Percentiles rank a stretch among this genome's conserved stretches.
Evolutionary conservation across 2,888 invertebrate species (phyloP).

Genomic region (Aleiodes testaceus): DNA sequence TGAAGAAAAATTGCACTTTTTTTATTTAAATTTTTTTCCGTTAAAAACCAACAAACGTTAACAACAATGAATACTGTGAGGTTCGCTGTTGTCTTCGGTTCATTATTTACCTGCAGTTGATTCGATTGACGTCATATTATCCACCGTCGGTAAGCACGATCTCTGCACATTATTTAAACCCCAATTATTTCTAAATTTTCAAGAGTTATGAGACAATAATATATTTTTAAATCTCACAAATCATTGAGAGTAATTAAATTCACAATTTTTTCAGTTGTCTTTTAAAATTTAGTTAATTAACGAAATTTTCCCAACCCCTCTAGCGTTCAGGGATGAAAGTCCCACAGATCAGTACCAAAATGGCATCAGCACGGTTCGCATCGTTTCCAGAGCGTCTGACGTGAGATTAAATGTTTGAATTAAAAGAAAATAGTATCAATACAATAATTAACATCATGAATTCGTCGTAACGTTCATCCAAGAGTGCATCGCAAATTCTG

Average conservation of each 20-base stretch:
- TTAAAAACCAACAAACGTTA: not conserved
- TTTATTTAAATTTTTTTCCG: not conserved
- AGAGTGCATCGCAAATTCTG: not conserved
- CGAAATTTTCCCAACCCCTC: not conserved
- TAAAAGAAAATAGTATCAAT: not conserved
- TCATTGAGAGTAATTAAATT: too few relatives aligned
- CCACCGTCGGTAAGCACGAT: too few relatives aligned
- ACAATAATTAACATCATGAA: not conserved
- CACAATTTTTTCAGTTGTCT: too few relatives aligned
- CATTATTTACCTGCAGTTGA: not conserved
- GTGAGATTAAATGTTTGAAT: conserved; percentile 13
- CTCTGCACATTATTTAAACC: too few relatives aligned
- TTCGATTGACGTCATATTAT: not conserved
- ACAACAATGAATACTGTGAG: not conserved
- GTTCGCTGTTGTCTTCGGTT: not conserved
- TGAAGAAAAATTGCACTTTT: not conserved
- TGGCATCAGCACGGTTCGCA: conserved; percentile 12
- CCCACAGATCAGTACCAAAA: conserved; percentile 10
- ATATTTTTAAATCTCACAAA: not conserved
- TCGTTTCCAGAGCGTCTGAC: not conserved
- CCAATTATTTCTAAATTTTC: too few relatives aligned
- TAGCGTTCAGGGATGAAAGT: conserved; percentile 3
- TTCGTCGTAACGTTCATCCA: not conserved
- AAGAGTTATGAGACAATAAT: too few relatives aligned
- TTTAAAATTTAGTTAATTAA: too few relatives aligned